phyloP scores from a whole-genome alignment of 2,113 vertebrate species.

The Petrocephalus microphthalmus region DNA sequence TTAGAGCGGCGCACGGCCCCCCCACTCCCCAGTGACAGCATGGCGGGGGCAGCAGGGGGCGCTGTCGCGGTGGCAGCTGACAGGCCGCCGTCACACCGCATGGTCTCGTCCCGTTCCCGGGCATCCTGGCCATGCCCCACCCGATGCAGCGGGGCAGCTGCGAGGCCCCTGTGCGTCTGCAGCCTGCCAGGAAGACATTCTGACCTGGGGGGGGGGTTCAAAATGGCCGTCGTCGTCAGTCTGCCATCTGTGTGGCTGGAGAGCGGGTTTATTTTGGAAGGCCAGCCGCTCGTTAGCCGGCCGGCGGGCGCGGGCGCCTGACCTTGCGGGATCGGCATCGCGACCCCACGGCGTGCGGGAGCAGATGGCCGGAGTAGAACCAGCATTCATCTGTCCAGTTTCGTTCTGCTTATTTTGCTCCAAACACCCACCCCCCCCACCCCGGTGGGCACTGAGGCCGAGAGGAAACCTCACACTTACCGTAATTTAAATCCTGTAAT shows the following conservation, averaged over 20 bases:
- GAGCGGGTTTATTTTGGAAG: background rate
- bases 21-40: background rate
- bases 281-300: background rate
- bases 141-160: background rate
- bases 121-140: background rate
- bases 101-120: background rate
- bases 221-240: background rate
- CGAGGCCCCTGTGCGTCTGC: background rate
- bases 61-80: background rate
- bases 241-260: background rate
- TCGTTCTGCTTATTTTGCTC: background rate
- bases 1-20: background rate
- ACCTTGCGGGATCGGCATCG: background rate
- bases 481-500: conserved; percentile 36
- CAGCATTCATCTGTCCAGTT: background rate
- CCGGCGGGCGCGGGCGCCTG: background rate
- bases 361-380: background rate
- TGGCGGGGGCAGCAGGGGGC: background rate
- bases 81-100: background rate
- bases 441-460: background rate
- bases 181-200: background rate
- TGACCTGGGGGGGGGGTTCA: background rate
- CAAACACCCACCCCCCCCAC: background rate
- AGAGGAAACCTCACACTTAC: background rate
- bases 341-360: background rate